Conservation (phyloP, 2,888 invertebrate genomes). For the Tubulanus polymorphus region DNA sequence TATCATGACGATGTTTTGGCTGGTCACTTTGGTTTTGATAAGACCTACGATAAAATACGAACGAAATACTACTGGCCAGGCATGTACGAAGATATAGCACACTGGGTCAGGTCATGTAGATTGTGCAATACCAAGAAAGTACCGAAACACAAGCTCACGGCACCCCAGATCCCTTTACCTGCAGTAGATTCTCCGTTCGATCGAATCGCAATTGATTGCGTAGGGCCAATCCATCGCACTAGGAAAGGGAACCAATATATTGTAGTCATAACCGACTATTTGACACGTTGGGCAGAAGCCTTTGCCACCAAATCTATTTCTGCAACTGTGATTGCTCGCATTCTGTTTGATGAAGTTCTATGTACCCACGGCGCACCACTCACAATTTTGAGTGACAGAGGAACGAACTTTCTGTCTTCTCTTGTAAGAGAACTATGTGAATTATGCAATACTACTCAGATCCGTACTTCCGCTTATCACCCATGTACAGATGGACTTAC, state of each 20-base stretch:
- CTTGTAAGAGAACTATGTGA: not conserved
- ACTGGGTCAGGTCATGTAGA: not conserved
- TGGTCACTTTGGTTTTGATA: not conserved
- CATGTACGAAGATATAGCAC: not conserved
- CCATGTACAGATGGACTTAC: not conserved
- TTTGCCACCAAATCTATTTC: slow-evolving; percentile 25
- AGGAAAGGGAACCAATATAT: slow-evolving; percentile 17
- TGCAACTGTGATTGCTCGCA: slow-evolving; percentile 11
- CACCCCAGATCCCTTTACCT: not conserved
- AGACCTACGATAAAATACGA: not conserved
- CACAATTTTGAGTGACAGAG: not conserved
- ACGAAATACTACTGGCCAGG: not conserved
- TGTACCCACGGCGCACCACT: not conserved
- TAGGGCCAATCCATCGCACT: not conserved
- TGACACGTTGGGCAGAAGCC: slow-evolving; percentile 23
- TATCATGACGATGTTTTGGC: not conserved
- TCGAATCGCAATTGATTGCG: not conserved
- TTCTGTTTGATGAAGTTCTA: not conserved
- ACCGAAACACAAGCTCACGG: not conserved
- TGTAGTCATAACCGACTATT: slow-evolving; percentile 17
- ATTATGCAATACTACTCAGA: not conserved
- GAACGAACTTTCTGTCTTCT: not conserved
- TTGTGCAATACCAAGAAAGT: not conserved
- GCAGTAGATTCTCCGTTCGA: not conserved
- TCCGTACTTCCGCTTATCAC: not conserved